Evolutionary conservation across 2,797 vertebrate species (phyloP).

Genomic region (Chaetophractus vellerosus): DNA sequence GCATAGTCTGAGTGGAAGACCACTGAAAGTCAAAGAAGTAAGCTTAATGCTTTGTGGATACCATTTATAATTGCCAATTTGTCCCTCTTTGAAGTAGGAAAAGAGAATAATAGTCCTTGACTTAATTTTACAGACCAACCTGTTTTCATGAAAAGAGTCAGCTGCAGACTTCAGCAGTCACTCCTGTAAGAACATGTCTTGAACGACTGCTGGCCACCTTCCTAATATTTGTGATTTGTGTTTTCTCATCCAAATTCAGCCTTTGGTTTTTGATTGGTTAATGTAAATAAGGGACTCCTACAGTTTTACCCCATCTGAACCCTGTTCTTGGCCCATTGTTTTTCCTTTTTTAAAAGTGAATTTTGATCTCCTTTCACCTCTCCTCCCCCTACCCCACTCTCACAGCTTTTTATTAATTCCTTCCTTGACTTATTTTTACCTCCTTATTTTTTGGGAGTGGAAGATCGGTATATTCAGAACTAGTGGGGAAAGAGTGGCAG

Average conservation of each 20-base stretch:
- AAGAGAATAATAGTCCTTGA: slow-evolving; percentile 35
- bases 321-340: not conserved
- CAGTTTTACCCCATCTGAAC: not conserved
- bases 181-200: not conserved
- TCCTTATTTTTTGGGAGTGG: not conserved
- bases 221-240: not conserved
- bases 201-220: not conserved
- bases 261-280: not conserved
- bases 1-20: slow-evolving; percentile 96
- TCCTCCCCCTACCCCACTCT: not conserved
- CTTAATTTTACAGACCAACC: not conserved
- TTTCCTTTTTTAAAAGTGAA: not conserved
- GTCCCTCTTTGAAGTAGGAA: slow-evolving; percentile 66
- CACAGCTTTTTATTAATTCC: not conserved
- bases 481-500: not conserved
- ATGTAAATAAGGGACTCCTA: not conserved
- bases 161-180: not conserved
- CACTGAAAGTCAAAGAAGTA: slow-evolving; percentile 98
- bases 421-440: not conserved
- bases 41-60: slow-evolving; percentile 61
- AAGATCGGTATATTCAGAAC: not conserved
- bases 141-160: not conserved
- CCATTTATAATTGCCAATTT: not conserved
- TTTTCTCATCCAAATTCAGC: not conserved
- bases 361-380: not conserved